A percentile compares a stretch with the other conserved stretches of the same genome.
Evolutionary conservation across 2,797 vertebrate genomes (phyloP).

Genomic region (Apogon talboti): DNA sequence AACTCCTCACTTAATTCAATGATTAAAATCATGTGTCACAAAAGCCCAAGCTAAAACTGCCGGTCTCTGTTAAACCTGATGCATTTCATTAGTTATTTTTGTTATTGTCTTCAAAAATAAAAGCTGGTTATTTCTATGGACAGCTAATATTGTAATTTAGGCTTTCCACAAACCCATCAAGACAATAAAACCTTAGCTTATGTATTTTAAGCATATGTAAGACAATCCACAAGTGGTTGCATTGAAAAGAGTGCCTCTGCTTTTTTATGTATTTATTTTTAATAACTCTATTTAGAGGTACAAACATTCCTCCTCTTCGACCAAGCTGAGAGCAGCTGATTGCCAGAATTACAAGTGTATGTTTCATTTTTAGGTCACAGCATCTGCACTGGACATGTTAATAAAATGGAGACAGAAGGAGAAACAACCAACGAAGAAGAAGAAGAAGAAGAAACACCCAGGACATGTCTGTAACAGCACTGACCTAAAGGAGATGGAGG

Average conservation of each 20-base stretch:
- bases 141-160: too few relatives aligned
- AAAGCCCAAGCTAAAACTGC: background rate
- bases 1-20: background rate
- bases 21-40: conserved; percentile 29
- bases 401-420: too few relatives aligned
- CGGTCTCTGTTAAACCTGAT: background rate
- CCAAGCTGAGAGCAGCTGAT: background rate
- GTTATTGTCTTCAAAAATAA: conserved; percentile 6
- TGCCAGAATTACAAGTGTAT: background rate
- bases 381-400: conserved; percentile 2
- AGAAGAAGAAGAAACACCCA: too few relatives aligned
- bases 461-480: background rate
- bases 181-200: too few relatives aligned
- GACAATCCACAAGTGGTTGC: too few relatives aligned
- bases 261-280: too few relatives aligned
- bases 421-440: too few relatives aligned
- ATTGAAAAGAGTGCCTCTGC: too few relatives aligned
- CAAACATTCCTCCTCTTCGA: background rate
- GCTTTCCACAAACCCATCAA: too few relatives aligned
- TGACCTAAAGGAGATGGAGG: background rate
- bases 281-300: too few relatives aligned
- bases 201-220: too few relatives aligned
- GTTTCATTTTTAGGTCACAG: conserved; percentile 7
- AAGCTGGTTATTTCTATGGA: too few relatives aligned
- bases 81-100: background rate